A percentile compares a stretch with the other conserved stretches of the same genome.
phyloP scores from a whole-genome alignment of 2,888 invertebrate genomes.

The Hylaea fasciaria region DNA sequence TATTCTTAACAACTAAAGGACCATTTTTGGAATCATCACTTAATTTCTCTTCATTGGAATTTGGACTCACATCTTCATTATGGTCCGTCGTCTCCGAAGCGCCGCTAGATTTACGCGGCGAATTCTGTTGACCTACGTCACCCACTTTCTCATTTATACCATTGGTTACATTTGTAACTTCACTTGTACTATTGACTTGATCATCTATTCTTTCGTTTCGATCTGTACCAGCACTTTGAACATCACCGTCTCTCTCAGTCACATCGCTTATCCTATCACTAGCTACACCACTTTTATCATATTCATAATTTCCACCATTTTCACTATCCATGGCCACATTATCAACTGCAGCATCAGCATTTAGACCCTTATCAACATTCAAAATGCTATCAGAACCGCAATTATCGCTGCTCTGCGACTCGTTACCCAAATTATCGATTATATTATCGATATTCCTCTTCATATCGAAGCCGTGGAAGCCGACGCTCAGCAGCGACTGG shows the following conservation, averaged over 20 bases:
- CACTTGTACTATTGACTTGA: conserved; percentile 2
- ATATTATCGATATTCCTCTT: conserved; percentile 45
- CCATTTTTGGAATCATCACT: conserved; percentile 19
- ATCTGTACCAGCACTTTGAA: neutral
- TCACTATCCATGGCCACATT: neutral
- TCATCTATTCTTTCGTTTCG: conserved; percentile 12
- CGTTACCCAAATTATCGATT: conserved; percentile 52
- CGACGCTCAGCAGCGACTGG: conserved; percentile 33
- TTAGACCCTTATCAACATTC: conserved; percentile 15
- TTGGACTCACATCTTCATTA: neutral
- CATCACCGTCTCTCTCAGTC: neutral
- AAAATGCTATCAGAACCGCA: conserved; percentile 33
- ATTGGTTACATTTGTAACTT: conserved; percentile 1
- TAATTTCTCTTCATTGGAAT: neutral
- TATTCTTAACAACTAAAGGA: conserved; percentile 19
- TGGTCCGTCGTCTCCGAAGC: neutral
- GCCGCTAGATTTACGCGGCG: neutral
- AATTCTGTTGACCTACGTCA: neutral
- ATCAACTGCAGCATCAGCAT: conserved; percentile 1
- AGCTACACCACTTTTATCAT: conserved; percentile 8
- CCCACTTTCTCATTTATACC: neutral
- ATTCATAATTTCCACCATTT: neutral
- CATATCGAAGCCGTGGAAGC: conserved; percentile 1
- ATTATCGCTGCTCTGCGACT: conserved; percentile 25
- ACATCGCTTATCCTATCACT: conserved; percentile 1